Evolutionary conservation across 53 echinoderm and acorn worm species (phyloP).

Genomic region (Glandiceps talaboti): DNA sequence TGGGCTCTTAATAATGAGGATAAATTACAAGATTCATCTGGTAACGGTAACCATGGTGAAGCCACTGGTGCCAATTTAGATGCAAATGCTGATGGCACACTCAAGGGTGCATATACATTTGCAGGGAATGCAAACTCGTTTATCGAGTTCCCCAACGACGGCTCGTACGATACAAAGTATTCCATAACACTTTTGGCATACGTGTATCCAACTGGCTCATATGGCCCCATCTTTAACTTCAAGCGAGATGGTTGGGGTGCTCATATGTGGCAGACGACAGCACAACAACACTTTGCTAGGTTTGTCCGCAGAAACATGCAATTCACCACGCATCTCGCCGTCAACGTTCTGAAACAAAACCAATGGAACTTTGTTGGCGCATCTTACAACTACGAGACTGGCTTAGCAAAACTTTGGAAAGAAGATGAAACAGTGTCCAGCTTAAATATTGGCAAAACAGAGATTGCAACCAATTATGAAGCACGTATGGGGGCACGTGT

Average conservation of each 20-base stretch:
- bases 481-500: background rate
- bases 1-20: background rate
- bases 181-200: background rate
- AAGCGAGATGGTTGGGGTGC: background rate
- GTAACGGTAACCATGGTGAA: background rate
- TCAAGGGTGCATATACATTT: background rate
- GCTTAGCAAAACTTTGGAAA: background rate
- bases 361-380: background rate
- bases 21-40: background rate
- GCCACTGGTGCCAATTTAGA: background rate
- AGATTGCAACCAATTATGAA: background rate
- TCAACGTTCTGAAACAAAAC: background rate
- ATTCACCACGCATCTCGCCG: background rate
- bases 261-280: background rate
- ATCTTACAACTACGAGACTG: background rate
- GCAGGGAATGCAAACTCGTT: background rate
- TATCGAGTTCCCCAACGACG: background rate
- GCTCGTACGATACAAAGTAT: background rate
- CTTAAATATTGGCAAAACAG: background rate
- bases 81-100: background rate
- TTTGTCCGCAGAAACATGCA: background rate
- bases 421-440: background rate
- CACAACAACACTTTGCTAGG: background rate
- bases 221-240: background rate
- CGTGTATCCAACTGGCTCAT: background rate